Base-by-base conservation (phyloP, 1,140 invertebrate genomes). In the Formica selysi region DNA sequence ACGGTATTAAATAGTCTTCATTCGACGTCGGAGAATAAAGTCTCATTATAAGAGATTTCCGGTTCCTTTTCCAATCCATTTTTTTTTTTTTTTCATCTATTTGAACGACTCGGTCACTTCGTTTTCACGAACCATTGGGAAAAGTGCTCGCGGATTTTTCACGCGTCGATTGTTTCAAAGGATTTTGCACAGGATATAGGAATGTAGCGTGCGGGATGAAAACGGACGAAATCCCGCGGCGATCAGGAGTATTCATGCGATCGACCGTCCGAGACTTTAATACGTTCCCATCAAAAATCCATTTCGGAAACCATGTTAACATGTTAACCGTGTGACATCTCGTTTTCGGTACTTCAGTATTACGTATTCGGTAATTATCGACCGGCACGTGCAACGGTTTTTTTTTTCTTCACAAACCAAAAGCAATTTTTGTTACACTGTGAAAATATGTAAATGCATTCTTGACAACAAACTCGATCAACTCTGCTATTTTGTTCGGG, bases 141-240 rank as follows among this genome's bases (percentile, higher is more conserved):
- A 51, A 70, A 57, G 38, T 64, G 76, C 29, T 29, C 65, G 13
- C 54, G 13, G 26, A 74, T 83, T 73, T 83, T 83, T 74, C 54
- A 73, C 68, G 79, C 79, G 68, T 48, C 68, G 57, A 83, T 83
- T 83, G 79, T 61, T 73, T 73, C 68, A 61, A 83, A 44, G 79
- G 38, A 83, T 74, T 83, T 83, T 83, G 13, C 68, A 26, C 38
- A n/a, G 67, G 48, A 19, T 51, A 51, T 51, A 74, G 36, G 0
- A 54, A 26, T 26, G n/a, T 64, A n/a, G 29, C 6, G 59, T 38
- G 7, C n/a, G 26, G 68, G 7, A 48, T 73, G 41, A 26, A 61
- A 83, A 67, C 76, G 26, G n/a, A 65, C 62, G n/a, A 65, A 80
- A 68, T 29, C 64, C 64, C 32, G 44, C 51, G 54, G 54, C 67